These are phyloP conservation scores for Eufriesea mexicana DNA, from an alignment of 1,140 invertebrate genomes.

Conservation along the genomic window DNA sequence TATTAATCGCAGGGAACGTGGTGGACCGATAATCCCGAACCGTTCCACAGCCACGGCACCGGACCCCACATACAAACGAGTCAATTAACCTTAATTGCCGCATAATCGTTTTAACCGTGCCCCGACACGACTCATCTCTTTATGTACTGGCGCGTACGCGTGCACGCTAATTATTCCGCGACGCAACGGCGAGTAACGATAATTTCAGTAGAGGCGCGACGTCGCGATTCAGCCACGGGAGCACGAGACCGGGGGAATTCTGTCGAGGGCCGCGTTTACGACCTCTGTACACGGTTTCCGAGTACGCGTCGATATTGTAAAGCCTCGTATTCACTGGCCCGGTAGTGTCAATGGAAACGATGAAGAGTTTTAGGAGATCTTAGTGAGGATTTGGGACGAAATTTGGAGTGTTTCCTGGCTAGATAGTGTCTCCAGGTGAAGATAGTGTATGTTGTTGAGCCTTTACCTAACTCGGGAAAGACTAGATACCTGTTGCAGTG, in stretches of 20 bases:
- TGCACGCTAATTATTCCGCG: conserved; percentile 56
- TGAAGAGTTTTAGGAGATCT: no score
- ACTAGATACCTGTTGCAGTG: no score
- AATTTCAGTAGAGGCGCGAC: conserved; percentile 42
- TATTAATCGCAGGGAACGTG: conserved; percentile 48
- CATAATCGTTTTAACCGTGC: conserved; percentile 61
- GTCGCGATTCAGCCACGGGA: conserved; percentile 21
- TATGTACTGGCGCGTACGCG: conserved; percentile 15
- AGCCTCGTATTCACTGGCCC: background rate
- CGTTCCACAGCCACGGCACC: conserved; percentile 24
- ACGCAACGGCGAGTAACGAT: conserved; percentile 52
- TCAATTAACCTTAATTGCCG: conserved; percentile 66
- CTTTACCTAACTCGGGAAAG: no score
- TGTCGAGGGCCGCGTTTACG: conserved; percentile 40
- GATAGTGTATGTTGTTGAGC: no score
- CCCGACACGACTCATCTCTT: conserved; percentile 49
- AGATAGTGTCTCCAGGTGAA: no score
- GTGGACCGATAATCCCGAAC: conserved; percentile 48
- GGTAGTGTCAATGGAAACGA: no score
- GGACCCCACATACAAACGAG: conserved; percentile 63
- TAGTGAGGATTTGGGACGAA: no score
- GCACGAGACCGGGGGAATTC: conserved; percentile 38
- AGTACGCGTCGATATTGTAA: background rate
- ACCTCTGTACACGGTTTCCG: conserved; percentile 1
- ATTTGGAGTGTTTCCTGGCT: no score